Base-by-base conservation (phyloP, 1,140 invertebrate species). In the Wiebesia pumilae region DNA sequence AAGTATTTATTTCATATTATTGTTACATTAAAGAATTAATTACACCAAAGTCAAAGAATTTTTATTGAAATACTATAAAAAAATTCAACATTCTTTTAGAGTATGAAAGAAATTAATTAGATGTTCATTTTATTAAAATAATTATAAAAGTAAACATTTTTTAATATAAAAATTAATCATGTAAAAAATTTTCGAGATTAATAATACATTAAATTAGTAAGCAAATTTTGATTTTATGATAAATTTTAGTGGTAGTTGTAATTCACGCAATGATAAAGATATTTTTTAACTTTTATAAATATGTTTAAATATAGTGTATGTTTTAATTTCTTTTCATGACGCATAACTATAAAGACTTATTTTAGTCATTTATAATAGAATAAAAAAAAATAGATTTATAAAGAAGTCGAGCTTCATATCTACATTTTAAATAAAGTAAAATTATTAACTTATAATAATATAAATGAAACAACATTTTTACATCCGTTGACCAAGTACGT, bases 371-470 rank as follows among this genome's bases (percentile, higher is more conserved):
- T 33, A 69, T 33, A 16, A 19, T 12, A 54, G 19, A 54, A 54
- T 54, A 54, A 54, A 54, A 67, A 67, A 67, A 69, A 35, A 69
- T 69, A 69, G 67, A 69, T 69, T 69, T 69, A 69, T 69, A 33
- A 69, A 35, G 3, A 69, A 69, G n/a, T 69, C 30, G 30, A 35
- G 30, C 27, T 16, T 69, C 30, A 16, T 69, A n/a, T 33, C 10
- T 35, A 69, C 6, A 1, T 35, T 69, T 69, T 69, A 33, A 69
- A 69, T 69, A 12, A n/a, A 35, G 0, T n/a, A n/a, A 35, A 69
- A 12, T 35, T 1, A 35, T 69, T 35, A 69, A 30, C 35, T 69
- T 9, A 69, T 14, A 69, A n/a, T 12, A 69, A 69, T 35, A 33
- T 35, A 69, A 69, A 69, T 16, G 10, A 33, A 35, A 69, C 27